phyloP scores from a whole-genome alignment of 2,113 vertebrate species.

The Daboia siamensis region DNA sequence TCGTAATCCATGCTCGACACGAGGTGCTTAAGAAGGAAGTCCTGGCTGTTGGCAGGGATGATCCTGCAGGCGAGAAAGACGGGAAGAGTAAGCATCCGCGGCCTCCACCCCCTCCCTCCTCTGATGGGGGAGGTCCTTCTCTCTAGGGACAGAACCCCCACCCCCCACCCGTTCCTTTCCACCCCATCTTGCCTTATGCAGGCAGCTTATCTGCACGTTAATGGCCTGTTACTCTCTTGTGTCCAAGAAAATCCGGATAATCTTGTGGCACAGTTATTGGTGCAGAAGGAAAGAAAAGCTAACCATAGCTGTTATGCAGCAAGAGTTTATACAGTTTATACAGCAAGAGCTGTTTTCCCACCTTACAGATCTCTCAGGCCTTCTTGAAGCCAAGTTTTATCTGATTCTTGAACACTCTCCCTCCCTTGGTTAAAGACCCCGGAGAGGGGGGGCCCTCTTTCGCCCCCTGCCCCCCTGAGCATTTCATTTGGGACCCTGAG shows the following conservation, averaged over 20 bases:
- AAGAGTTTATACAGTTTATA: not conserved
- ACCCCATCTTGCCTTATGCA: not conserved
- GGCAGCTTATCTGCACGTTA: not conserved
- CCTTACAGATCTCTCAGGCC: not conserved
- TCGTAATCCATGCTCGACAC: conserved; percentile 84
- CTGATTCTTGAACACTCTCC: not conserved
- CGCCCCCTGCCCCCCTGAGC: not conserved
- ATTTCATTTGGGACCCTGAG: not conserved
- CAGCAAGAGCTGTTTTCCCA: not conserved
- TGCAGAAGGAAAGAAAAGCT: not conserved
- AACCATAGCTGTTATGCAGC: not conserved
- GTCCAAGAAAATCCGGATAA: not conserved
- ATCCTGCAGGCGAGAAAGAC: conserved; percentile 69
- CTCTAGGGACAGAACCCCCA: not conserved
- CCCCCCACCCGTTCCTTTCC: not conserved
- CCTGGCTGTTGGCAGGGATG: conserved; percentile 79
- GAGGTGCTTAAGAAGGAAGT: conserved; percentile 84
- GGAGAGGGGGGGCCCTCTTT: too few relatives aligned
- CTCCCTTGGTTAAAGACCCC: not conserved
- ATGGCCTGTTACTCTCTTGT: not conserved
- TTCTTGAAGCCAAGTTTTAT: not conserved
- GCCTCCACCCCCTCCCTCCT: not conserved
- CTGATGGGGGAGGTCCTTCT: not conserved
- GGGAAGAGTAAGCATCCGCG: not conserved
- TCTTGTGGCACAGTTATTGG: not conserved